These are phyloP conservation scores for Campoplex nolae DNA, from an alignment of 2,888 invertebrate genomes.

Conservation along the genomic window DNA sequence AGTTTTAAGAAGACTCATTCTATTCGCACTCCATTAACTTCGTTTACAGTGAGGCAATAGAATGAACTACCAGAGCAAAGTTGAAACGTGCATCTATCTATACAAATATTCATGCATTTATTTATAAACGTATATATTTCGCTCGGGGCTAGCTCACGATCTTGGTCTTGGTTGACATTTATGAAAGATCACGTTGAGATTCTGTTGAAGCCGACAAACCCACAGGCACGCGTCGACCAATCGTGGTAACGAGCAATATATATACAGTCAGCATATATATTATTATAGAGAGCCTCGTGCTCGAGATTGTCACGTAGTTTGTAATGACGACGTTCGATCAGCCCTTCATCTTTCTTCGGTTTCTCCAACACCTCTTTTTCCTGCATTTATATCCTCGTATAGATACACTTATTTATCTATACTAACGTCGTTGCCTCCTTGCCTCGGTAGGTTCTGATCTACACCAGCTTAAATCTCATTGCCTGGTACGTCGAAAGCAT, in stretches of 20 bases:
- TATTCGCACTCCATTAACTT: conserved; percentile 68
- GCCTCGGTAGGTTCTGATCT: conserved; percentile 42
- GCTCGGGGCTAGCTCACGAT: conserved; percentile 62
- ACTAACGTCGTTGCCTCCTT: conserved; percentile 28
- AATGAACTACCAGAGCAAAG: conserved; percentile 45
- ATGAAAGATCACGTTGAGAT: conserved; percentile 65
- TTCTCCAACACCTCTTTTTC: conserved; percentile 63
- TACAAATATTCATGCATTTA: conserved; percentile 5
- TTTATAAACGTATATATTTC: conserved; percentile 13
- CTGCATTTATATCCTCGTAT: conserved; percentile 25
- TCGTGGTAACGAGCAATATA: conserved; percentile 80
- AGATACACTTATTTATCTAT: conserved; percentile 34
- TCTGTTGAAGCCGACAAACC: conserved; percentile 60
- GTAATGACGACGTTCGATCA: conserved; percentile 83
- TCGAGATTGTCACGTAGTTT: conserved; percentile 82
- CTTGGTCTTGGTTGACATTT: conserved; percentile 62
- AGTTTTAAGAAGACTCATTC: conserved; percentile 20
- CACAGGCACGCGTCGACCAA: conserved; percentile 69
- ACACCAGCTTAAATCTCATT: conserved; percentile 61
- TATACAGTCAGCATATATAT: conserved; percentile 72
- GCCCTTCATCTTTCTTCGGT: conserved; percentile 76
- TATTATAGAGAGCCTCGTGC: conserved; percentile 71
- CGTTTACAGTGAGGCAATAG: conserved; percentile 55
- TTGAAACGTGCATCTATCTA: conserved; percentile 8
- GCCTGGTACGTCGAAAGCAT: conserved; percentile 59